Conservation (phyloP, 2,797 vertebrate genomes). For the Moxostoma hubbsi region DNA sequence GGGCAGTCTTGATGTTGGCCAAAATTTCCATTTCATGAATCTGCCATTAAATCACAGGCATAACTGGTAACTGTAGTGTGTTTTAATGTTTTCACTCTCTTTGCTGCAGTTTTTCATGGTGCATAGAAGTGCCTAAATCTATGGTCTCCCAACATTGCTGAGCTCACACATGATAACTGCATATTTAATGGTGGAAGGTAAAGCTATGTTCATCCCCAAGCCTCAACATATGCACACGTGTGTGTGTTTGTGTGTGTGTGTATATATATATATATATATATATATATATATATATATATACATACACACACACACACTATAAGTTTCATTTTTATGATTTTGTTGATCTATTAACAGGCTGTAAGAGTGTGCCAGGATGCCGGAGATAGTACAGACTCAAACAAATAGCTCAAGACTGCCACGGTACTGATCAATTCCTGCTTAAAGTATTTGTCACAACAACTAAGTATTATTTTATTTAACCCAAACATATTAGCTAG, state of each 20-base stretch:
- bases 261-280: no score
- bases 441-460: background rate
- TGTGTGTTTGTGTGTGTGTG: no score
- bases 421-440: constrained; percentile 75
- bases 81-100: no score
- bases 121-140: constrained; percentile 27
- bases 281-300: no score
- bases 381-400: constrained; percentile 96
- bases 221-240: background rate
- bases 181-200: constrained; percentile 54
- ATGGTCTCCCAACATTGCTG: constrained; percentile 41
- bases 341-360: constrained; percentile 66
- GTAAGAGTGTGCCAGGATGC: constrained; percentile 85
- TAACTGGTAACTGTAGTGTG: no score
- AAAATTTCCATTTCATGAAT: no score
- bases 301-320: background rate
- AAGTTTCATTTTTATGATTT: background rate
- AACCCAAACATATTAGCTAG: no score
- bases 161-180: constrained; percentile 40
- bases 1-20: no score
- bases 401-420: constrained; percentile 86
- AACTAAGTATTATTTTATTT: no score
- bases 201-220: background rate
- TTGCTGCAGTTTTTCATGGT: constrained; percentile 12
- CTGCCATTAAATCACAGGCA: no score